Evolutionary conservation across 2,113 vertebrate genomes (phyloP), one percentile per base, ranked within the genome.

Genomic region (Phrynocephalus versicolor): DNA sequence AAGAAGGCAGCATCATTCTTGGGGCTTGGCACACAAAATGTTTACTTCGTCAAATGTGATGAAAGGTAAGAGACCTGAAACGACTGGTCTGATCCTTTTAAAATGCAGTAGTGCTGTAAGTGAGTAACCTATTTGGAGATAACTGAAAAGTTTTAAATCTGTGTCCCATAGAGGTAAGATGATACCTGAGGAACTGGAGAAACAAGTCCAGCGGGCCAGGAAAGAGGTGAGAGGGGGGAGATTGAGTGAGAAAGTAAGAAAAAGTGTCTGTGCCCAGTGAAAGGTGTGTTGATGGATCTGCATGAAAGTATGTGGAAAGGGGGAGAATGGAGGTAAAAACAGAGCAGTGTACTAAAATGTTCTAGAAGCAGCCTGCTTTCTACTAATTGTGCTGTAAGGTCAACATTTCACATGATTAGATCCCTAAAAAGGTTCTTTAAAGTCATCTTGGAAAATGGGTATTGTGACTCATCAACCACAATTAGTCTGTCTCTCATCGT

Each of bases 1-100:
- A 96, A 97, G 92, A 98, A 97, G 91, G 96, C 97, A 87, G 97
- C 97, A 9, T 97, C 97, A 35, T 97, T 98, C 85, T 94, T 97
- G 88, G 97, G 97, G 55, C 96, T 97, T 82, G 97, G 97, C 82
- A 97, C 97, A 3, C 94, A 97, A 91, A 98, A 97, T 0, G 94
- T 98, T 82, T 97, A 94, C 84, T 95, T 96, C 87, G 92, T 98
- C 90, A 96, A 96, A 89, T 96, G 96, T 85, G 97, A 98, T 94
- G 94, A 95, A 88, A 97, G 97, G 97, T 97, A 95, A 91, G 89
- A 57, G 78, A 82, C 70, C 45, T 76, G 81, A 89, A 87, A 62
- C 64, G 12, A 27, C 23, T 76, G 82, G 39, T 79, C 41, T 60
- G 37, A 82, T 84, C 78, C 75, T 85, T 87, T 86, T 78, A 55